Evolutionary conservation across 2,888 invertebrate genomes (phyloP).

Genomic region (Aproaerema taeniolella): DNA sequence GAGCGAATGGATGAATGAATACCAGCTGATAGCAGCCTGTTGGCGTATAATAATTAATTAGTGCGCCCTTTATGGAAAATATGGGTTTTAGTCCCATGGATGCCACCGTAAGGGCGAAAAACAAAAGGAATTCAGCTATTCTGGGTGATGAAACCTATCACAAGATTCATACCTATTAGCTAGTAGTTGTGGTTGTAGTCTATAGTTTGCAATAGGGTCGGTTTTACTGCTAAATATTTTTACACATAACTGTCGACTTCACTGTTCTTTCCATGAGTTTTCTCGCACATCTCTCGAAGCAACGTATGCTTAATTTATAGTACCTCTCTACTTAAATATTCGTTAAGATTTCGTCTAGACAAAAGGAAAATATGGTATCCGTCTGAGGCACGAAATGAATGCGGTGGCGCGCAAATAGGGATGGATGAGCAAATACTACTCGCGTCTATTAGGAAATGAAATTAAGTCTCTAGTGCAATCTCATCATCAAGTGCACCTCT

Average conservation of each 20-base stretch:
- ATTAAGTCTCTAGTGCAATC: constrained; percentile 66
- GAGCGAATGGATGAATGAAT: too few relatives aligned
- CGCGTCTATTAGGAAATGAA: constrained; percentile 69
- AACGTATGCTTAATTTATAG: constrained; percentile 21
- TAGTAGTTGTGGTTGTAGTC: too few relatives aligned
- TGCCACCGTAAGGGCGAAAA: too few relatives aligned
- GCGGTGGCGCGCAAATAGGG: constrained; percentile 61
- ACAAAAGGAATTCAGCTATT: too few relatives aligned
- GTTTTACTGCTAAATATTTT: neutral
- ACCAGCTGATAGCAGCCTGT: too few relatives aligned
- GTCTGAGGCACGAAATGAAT: constrained; percentile 61
- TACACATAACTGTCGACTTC: neutral
- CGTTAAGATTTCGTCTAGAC: constrained; percentile 76
- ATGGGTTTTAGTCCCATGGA: too few relatives aligned
- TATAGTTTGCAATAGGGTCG: too few relatives aligned
- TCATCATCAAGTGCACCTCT: constrained; percentile 27
- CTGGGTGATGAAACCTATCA: too few relatives aligned
- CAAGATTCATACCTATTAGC: too few relatives aligned
- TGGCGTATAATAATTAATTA: too few relatives aligned
- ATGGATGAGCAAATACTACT: constrained; percentile 62
- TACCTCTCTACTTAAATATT: constrained; percentile 72
- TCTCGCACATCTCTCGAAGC: constrained; percentile 14
- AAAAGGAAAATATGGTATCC: constrained; percentile 71
- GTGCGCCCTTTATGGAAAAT: too few relatives aligned
- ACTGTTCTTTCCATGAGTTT: constrained; percentile 7